These are phyloP conservation scores for Bradypodion ventrale DNA, from an alignment of 2,797 vertebrate genomes.

Conservation along the genomic window DNA sequence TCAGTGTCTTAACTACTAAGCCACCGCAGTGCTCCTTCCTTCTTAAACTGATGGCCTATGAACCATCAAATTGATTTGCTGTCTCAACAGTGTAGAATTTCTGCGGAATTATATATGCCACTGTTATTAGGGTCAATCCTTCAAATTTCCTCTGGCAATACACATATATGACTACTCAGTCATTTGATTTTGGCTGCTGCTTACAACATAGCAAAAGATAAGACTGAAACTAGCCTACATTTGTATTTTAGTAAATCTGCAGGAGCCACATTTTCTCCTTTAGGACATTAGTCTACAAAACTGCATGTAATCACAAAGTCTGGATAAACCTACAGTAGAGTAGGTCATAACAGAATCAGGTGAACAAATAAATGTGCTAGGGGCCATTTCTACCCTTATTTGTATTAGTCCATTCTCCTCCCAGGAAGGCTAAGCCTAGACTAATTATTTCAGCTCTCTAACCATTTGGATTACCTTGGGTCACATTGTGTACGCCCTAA, in stretches of 20 bases:
- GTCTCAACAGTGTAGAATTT: not conserved
- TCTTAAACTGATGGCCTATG: not conserved
- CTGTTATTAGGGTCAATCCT: not conserved
- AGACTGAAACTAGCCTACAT: not conserved
- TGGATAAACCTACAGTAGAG: constrained; percentile 2
- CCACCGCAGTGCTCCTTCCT: too few relatives aligned
- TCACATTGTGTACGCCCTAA: not conserved
- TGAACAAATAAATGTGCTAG: accelerated
- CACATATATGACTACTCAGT: not conserved
- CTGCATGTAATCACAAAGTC: not conserved
- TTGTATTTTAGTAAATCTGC: not conserved
- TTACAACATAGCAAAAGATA: not conserved
- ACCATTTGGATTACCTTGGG: not conserved
- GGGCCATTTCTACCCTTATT: not conserved
- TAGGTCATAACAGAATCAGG: not conserved
- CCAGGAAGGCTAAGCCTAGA: not conserved
- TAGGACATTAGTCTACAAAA: constrained; percentile 9
- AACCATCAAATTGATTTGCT: not conserved
- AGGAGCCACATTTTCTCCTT: not conserved
- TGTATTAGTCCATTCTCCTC: not conserved
- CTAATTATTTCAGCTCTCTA: not conserved
- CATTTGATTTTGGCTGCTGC: not conserved
- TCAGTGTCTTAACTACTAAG: too few relatives aligned
- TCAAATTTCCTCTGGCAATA: not conserved
- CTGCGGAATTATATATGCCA: not conserved